phyloP scores from a whole-genome alignment of 1,140 invertebrate genomes.

The Brevipalpus yothersi region DNA sequence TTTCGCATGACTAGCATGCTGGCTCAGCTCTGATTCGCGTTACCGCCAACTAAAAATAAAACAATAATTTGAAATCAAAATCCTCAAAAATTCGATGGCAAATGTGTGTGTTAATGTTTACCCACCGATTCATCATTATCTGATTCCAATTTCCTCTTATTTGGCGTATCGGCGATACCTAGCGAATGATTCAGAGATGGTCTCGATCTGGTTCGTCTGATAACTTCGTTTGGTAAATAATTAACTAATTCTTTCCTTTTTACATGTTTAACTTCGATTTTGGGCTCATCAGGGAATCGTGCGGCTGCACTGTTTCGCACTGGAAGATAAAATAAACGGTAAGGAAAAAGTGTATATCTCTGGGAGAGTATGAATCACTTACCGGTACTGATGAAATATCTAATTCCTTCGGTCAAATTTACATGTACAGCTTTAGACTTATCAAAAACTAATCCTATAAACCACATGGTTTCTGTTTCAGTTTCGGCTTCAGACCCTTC shows the following conservation, averaged over 20 bases:
- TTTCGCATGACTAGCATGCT: no score
- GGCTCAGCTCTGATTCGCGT: no score
- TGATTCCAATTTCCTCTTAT: no score
- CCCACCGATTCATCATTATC: no score
- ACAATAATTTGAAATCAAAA: no score
- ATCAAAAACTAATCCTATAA: conserved; percentile 76
- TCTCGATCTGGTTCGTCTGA: not conserved
- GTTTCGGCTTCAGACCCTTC: conserved; percentile 16
- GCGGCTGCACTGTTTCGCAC: conserved; percentile 42
- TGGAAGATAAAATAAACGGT: conserved; percentile 19
- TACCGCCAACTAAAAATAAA: no score
- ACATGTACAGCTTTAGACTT: conserved; percentile 64
- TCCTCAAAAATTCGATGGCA: no score
- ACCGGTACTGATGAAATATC: conserved; percentile 45
- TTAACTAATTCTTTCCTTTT: conserved; percentile 20
- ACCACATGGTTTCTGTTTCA: conserved; percentile 60
- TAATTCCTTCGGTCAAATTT: conserved; percentile 76
- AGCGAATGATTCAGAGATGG: no score
- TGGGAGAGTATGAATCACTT: not conserved
- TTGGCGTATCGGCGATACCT: no score
- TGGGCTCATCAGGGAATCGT: conserved; percentile 65
- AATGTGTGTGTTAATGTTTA: no score
- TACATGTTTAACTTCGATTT: conserved; percentile 44
- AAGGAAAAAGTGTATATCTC: not conserved
- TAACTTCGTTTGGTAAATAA: not conserved